These are phyloP conservation scores for Anguilla pacifica DNA, from an alignment of 2,797 vertebrate genomes.

Conservation along the genomic window DNA sequence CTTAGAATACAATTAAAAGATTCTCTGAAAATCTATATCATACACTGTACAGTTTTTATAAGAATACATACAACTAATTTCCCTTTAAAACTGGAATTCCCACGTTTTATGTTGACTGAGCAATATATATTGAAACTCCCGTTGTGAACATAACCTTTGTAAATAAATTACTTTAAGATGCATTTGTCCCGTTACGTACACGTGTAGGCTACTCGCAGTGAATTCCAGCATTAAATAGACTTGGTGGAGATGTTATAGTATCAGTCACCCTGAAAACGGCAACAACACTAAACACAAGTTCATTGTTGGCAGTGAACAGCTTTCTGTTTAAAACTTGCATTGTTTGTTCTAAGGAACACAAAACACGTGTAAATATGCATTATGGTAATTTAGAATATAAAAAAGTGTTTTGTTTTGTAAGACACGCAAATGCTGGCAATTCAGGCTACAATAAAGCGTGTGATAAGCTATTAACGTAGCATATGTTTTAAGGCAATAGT, in stretches of 20 bases:
- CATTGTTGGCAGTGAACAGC: conserved; percentile 85
- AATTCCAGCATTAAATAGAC: conserved; percentile 90
- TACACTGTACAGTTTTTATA: conserved; percentile 84
- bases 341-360: conserved; percentile 63
- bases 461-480: conserved; percentile 14
- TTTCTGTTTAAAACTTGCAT: conserved; percentile 76
- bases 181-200: conserved; percentile 88
- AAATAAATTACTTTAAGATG: conserved; percentile 94
- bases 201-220: conserved; percentile 69
- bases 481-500: conserved; percentile 49
- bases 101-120: conserved; percentile 51
- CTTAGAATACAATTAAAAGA: conserved; percentile 81
- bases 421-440: conserved; percentile 35
- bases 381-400: background rate
- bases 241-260: conserved; percentile 74
- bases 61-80: conserved; percentile 69
- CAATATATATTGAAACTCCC: conserved; percentile 61
- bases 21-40: conserved; percentile 86
- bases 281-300: conserved; percentile 65
- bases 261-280: conserved; percentile 78
- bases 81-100: conserved; percentile 81
- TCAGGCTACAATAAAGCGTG: background rate
- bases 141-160: conserved; percentile 73
- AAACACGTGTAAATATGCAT: conserved; percentile 26
- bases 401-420: conserved; percentile 42